phyloP scores from a whole-genome alignment of 2,113 vertebrate genomes.

The Bufo bufo region DNA sequence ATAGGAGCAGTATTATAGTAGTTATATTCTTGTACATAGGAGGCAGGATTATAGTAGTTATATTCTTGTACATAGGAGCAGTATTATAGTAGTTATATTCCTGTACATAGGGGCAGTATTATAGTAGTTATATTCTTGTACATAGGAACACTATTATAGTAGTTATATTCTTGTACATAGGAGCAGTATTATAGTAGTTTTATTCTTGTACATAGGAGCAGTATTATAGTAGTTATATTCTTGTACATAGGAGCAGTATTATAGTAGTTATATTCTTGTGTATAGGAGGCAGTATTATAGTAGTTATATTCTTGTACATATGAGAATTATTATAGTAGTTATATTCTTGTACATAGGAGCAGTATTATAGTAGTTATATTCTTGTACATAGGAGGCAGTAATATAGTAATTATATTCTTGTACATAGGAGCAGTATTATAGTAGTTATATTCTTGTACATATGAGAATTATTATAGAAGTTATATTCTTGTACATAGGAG shows the following conservation, averaged over 20 bases:
- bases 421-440: not conserved
- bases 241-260: not conserved
- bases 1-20: no score
- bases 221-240: not conserved
- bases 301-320: no score
- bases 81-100: no score
- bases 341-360: not conserved
- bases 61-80: no score
- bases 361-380: no score
- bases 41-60: no score
- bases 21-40: no score
- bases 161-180: not conserved
- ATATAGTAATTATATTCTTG: not conserved
- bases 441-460: not conserved
- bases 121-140: constrained; percentile 2
- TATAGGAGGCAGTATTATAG: no score
- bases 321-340: not conserved
- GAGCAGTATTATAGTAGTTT: not conserved
- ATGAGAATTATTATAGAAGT: not conserved
- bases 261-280: no score
- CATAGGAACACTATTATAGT: not conserved
- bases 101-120: not conserved
- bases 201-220: not conserved
- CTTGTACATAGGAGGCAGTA: not conserved
- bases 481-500: not conserved